These are phyloP conservation scores for Lycodopsis pacificus DNA, from an alignment of 2,797 vertebrate genomes.

Conservation along the genomic window DNA sequence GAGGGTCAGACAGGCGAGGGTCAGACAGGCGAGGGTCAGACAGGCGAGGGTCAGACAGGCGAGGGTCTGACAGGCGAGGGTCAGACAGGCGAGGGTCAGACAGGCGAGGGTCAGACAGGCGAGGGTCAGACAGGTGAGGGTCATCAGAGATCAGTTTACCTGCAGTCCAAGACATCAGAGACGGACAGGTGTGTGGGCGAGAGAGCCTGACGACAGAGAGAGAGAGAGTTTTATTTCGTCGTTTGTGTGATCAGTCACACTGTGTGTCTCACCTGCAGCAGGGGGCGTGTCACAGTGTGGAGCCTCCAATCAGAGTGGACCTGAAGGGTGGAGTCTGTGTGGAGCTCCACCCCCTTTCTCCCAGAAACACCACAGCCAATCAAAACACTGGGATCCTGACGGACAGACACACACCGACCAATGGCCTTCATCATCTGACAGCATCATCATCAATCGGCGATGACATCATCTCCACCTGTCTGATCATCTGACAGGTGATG, in stretches of 20 bases:
- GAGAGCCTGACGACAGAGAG: slow-evolving; percentile 29
- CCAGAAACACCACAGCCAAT: slow-evolving; percentile 44
- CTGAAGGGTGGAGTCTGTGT: slow-evolving; percentile 46
- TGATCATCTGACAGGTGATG: no score
- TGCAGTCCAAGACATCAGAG: slow-evolving; percentile 64
- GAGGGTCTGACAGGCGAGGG: no score
- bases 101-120: no score
- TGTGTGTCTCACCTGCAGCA: not conserved
- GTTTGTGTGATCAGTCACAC: no score
- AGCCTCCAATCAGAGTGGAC: slow-evolving; percentile 68
- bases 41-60: no score
- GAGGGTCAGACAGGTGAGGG: no score
- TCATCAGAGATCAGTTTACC: slow-evolving; percentile 42
- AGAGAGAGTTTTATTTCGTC: not conserved
- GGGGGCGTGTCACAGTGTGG: slow-evolving; percentile 60
- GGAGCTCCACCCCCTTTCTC: slow-evolving; percentile 30
- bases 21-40: no score
- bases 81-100: no score
- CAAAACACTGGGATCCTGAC: slow-evolving; percentile 60
- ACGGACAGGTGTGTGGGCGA: slow-evolving; percentile 38
- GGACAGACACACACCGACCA: slow-evolving; percentile 20
- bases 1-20: no score
- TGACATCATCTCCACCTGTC: not conserved
- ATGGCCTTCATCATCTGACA: slow-evolving; percentile 4
- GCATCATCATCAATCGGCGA: not conserved